Evolutionary conservation across 2,888 invertebrate species (phyloP).

Genomic region (Zygothrica quintamaculata): DNA sequence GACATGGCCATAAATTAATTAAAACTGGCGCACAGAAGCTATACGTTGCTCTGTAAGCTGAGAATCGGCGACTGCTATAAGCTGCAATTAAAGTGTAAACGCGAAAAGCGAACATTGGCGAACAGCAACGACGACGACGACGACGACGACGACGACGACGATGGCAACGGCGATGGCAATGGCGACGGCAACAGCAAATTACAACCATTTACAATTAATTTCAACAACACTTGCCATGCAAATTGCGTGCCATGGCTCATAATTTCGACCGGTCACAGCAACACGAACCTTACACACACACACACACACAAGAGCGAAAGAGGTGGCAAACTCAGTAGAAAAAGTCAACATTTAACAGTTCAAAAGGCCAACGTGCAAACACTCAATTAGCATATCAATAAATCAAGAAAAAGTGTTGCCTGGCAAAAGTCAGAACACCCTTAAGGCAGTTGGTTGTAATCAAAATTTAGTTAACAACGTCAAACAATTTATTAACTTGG

Average conservation of each 20-base stretch:
- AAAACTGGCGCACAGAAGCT: constrained; percentile 46
- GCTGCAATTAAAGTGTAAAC: constrained; percentile 77
- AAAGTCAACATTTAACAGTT: constrained; percentile 47
- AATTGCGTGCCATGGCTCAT: constrained; percentile 79
- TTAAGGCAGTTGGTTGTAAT: constrained; percentile 40
- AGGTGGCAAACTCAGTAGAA: constrained; percentile 5
- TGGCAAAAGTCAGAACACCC: constrained; percentile 4
- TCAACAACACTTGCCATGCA: constrained; percentile 73
- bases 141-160: too few relatives aligned
- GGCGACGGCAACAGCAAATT: constrained; percentile 61
- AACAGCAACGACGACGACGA: too few relatives aligned
- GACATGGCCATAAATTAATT: constrained; percentile 76
- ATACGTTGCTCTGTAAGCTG: constrained; percentile 6
- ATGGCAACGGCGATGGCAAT: constrained; percentile 32
- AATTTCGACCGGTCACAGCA: constrained; percentile 56
- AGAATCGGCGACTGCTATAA: constrained; percentile 51
- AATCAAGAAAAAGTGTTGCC: constrained; percentile 74
- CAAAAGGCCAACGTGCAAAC: constrained; percentile 71
- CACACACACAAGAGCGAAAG: constrained; percentile 5
- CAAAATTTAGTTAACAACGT: constrained; percentile 78
- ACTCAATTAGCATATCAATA: constrained; percentile 80
- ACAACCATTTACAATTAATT: constrained; percentile 79
- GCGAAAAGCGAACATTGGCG: constrained; percentile 57
- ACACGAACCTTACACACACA: constrained; percentile 12
- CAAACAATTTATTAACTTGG: constrained; percentile 76